Evolutionary conservation across 2,113 vertebrate species (phyloP).

Genomic region (Vidua chalybeata): DNA sequence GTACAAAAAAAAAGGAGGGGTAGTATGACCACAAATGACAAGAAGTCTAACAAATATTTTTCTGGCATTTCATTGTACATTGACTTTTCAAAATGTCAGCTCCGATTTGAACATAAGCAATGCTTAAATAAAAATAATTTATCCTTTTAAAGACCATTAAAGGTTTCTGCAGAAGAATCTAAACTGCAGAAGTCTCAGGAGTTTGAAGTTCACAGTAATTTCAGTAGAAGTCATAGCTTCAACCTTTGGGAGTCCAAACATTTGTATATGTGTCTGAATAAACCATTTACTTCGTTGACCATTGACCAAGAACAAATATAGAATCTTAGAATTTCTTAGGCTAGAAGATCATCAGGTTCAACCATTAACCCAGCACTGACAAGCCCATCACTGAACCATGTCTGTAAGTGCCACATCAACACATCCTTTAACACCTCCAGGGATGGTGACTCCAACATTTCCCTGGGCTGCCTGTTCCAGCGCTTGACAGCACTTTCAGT

Average conservation of each 20-base stretch:
- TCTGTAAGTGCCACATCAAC: accelerated
- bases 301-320: neutral
- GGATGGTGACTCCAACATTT: neutral
- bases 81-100: slow-evolving; percentile 27
- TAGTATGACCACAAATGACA: neutral
- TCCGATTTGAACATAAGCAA: neutral
- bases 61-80: neutral
- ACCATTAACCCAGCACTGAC: neutral
- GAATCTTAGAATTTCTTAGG: neutral
- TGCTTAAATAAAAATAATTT: neutral
- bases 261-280: neutral
- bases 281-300: neutral
- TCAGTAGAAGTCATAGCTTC: neutral
- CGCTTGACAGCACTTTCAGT: accelerated
- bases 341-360: neutral
- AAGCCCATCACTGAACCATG: neutral
- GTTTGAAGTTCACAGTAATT: neutral
- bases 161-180: neutral
- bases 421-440: neutral
- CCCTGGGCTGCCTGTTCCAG: neutral
- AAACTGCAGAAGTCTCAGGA: neutral
- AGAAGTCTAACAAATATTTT: slow-evolving; percentile 30
- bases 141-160: neutral
- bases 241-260: neutral
- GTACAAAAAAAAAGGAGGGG: neutral